Conservation (phyloP, 2,113 vertebrate genomes). For the Cichladusa arquata region DNA sequence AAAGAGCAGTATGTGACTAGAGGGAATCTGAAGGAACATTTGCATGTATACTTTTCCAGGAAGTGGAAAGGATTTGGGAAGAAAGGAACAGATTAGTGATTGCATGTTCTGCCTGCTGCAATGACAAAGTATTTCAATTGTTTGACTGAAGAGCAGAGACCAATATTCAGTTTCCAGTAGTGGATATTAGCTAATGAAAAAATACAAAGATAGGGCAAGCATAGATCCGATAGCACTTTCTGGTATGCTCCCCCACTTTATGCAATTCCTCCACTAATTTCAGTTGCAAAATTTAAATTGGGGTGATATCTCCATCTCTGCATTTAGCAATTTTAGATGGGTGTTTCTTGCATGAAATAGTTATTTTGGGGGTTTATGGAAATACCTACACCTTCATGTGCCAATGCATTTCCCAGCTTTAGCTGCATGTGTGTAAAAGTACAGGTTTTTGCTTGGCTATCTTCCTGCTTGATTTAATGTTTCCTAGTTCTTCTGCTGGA, state of each 20-base stretch:
- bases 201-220: background rate
- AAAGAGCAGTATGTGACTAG: background rate
- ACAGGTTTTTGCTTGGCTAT: background rate
- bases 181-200: background rate
- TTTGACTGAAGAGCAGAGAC: background rate
- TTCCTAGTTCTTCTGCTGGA: background rate
- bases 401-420: background rate
- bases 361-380: background rate
- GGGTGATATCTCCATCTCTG: background rate
- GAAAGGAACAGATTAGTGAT: background rate
- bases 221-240: fast-evolving
- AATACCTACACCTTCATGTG: background rate
- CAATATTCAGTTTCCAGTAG: background rate
- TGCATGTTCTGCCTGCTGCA: background rate
- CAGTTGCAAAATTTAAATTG: background rate
- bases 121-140: background rate
- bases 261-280: background rate
- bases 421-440: background rate
- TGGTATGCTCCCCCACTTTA: background rate
- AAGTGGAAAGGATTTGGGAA: background rate
- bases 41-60: background rate
- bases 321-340: background rate
- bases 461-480: background rate
- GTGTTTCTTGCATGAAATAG: background rate
- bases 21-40: background rate